Evolutionary conservation across 2,888 invertebrate species (phyloP).

Genomic region (Priapulus caudatus): DNA sequence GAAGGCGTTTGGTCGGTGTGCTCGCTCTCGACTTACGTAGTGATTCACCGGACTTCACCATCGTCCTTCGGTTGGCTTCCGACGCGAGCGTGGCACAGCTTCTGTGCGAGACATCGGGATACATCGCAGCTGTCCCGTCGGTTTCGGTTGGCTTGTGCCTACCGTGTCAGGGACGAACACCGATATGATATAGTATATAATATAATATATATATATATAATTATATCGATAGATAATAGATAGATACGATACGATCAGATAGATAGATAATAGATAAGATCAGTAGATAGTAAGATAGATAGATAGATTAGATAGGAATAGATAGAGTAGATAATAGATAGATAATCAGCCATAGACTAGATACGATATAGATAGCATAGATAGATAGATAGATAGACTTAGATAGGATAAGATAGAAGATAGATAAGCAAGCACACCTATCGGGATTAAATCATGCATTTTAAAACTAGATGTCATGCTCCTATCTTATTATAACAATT

Average conservation of each 20-base stretch:
- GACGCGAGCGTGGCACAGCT: slow-evolving; percentile 81
- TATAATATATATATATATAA: no score
- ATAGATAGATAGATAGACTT: neutral
- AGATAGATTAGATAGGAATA: no score
- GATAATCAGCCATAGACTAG: no score
- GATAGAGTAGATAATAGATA: neutral
- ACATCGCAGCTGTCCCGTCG: slow-evolving; percentile 79
- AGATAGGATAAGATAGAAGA: no score
- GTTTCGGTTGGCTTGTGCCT: slow-evolving; percentile 51
- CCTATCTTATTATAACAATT: no score
- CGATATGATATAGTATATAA: neutral
- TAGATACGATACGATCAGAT: no score
- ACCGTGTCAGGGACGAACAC: neutral
- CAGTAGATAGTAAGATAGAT: neutral
- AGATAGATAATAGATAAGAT: neutral
- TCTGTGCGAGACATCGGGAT: slow-evolving; percentile 71
- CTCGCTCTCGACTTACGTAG: slow-evolving; percentile 85
- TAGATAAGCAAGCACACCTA: neutral
- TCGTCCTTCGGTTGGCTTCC: slow-evolving; percentile 81
- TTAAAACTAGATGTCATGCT: no score
- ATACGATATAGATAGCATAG: no score
- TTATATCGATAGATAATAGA: no score
- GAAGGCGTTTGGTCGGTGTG: slow-evolving; percentile 71
- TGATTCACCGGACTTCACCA: slow-evolving; percentile 83
- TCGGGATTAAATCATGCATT: no score